Base-by-base conservation (phyloP, 2,888 invertebrate species). In the Campoletis raptor region DNA sequence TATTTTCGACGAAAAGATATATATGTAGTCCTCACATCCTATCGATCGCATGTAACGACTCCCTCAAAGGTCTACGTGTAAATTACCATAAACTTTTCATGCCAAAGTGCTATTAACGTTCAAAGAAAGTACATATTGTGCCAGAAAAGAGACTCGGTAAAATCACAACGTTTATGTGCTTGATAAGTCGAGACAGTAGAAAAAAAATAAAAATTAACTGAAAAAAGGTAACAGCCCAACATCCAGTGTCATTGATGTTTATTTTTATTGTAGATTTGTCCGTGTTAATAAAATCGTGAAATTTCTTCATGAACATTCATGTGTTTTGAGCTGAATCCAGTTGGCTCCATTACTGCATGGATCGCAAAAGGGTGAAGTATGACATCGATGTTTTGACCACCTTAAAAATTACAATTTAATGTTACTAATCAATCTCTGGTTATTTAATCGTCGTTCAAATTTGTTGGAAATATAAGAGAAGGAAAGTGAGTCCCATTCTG, bases 351-450 rank as follows among this genome's bases (percentile, higher is more conserved):
- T 37, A 66, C 36, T 79, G 72, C 78, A 79, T 73, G 12, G 81
- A 74, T 40, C 74, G 81, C 18, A 81, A 18, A 42, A 83, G 73
- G 8, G 78, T 83, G 24, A 83, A 83, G 57, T 83, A 83, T 21
- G 83, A 83, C 64, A 83, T 64, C 8, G 83, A 79, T 36, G 83
- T 83, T 45, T 83, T 83, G 42, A 83, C 42, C 42, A 83, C 83
- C 83, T 84, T 73, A 8, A 69, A 54, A 10, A 78, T 9, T 52
- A 48, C 18, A 45, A 66, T 45, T n/a, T 18, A 12, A 3, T 12
- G 7, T 24, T 10, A 36, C 3, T 2, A 45, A 36, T 76, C 7
- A 15, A 48, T 64, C n/a, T 64, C n/a, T 0, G 7, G 18, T 7
- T 40, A 10, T 40, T 30, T 1, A 48, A 18, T 42, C 1, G 9